A percentile compares a stretch with the other conserved stretches of the same genome.
Conservation (phyloP, 2,113 vertebrate species). For the Struthio camelus region DNA sequence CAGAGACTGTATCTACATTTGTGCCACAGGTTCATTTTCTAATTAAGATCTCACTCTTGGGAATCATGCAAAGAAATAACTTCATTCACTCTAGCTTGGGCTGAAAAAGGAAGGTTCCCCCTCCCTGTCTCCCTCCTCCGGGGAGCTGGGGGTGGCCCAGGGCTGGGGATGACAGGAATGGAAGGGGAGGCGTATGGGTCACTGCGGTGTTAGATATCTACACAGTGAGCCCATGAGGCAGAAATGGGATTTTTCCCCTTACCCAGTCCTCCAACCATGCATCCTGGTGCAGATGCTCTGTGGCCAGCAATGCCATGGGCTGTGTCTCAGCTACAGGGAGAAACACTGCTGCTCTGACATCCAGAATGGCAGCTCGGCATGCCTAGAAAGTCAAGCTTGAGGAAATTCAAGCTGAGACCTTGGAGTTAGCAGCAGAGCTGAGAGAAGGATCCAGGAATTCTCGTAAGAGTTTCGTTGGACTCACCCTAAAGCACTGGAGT, state of each 20-base stretch:
- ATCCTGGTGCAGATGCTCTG: not conserved
- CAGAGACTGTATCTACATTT: fast-evolving
- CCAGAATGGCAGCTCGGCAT: not conserved
- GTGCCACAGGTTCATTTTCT: not conserved
- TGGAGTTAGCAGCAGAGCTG: not conserved
- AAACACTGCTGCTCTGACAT: no score
- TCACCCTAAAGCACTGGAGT: not conserved
- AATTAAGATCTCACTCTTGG: not conserved
- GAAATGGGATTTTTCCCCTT: not conserved
- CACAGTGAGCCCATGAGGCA: not conserved
- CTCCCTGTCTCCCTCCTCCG: fast-evolving
- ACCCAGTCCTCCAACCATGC: not conserved
- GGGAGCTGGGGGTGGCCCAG: not conserved
- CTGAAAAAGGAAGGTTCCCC: not conserved
- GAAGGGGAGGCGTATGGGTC: not conserved
- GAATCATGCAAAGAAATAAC: not conserved
- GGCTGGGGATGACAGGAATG: not conserved
- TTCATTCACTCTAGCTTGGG: not conserved
- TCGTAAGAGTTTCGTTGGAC: not conserved
- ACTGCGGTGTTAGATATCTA: not conserved
- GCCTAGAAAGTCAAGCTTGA: not conserved
- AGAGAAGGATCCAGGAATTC: not conserved
- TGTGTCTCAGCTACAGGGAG: no score
- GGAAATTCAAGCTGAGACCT: not conserved
- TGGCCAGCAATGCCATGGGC: not conserved